Evolutionary conservation across 2,113 vertebrate species (phyloP), one percentile per base, ranked within the genome.

Genomic region (Neomonachus schauinslandi): DNA sequence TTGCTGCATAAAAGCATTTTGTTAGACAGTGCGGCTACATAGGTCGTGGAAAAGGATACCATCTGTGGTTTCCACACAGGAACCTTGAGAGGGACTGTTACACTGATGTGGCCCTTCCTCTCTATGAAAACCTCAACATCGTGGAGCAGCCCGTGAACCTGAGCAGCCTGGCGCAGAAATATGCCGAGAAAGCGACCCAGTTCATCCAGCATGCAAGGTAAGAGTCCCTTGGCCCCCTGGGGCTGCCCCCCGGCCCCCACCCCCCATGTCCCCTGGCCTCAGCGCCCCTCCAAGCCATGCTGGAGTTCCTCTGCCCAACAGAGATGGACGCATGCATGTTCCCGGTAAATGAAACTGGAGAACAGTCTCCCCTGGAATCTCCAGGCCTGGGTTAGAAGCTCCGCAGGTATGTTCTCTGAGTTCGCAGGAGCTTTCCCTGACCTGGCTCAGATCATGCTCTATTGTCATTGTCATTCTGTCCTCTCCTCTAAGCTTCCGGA

Each of bases 131-230:
- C 89, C 5, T 97, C 95, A 95, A 83, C 55, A 99, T 99, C 7
- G 51, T 99, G 89, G 99, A 99, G 92, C 99, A 99, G 98, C 99
- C 99, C 0, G 99, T 99, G 55, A 96, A 99, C 98, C 98, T 99
- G 81, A 99, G 99, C 98, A 95, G 98, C 39, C 98, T 99, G 33
- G 98, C 99, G 0, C 98, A 92, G 6, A 98, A 84, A 92, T 99
- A 99, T 14, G 97, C 94, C 0, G 98, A 99, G 72, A 98, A 99
- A 72, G 99, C 99, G 0, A 53, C 97, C 0, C 92, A 67, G 53
- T 99, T 99, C 96, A 99, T 99, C 79, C 98, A 10, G 84, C 91
- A 65, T 1, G 99, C 99, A 1, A 99, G 99, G 99, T 99, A 98
- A 98, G 98, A 2, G 21, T 33, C 28, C 82, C 28, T 13, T 1